Conservation (phyloP, 2,797 vertebrate species). For the Bradypus variegatus region DNA sequence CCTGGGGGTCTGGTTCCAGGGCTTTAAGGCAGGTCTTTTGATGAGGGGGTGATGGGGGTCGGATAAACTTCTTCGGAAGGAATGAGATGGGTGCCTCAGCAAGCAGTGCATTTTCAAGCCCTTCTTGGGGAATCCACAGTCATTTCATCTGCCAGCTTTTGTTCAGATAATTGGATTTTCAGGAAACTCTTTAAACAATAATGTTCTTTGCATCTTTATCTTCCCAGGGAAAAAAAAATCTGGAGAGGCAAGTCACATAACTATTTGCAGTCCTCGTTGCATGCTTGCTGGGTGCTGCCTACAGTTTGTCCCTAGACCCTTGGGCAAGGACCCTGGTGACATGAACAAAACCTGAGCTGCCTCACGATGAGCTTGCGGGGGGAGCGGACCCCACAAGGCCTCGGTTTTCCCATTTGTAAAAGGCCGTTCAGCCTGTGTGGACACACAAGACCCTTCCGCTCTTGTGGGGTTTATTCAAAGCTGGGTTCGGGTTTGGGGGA, state of each 20-base stretch:
- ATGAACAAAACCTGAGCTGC: background rate
- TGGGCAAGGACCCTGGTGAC: background rate
- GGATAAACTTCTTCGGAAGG: too few species aligned
- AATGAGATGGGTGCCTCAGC: background rate
- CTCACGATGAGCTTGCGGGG: background rate
- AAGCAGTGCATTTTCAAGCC: too few species aligned
- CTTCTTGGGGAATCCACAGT: background rate
- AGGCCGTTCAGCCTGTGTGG: too few species aligned
- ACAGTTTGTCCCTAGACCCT: background rate
- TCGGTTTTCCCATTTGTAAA: too few species aligned
- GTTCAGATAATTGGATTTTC: background rate
- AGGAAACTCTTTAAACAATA: background rate
- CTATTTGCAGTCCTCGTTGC: accelerated
- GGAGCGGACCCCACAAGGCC: background rate
- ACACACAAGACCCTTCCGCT: too few species aligned
- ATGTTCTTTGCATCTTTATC: background rate
- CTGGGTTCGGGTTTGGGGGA: too few species aligned
- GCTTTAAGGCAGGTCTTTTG: background rate
- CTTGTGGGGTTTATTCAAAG: too few species aligned
- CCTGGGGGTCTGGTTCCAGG: too few species aligned
- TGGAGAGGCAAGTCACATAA: background rate
- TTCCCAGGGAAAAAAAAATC: background rate
- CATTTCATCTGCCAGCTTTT: background rate
- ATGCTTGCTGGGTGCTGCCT: too few species aligned
- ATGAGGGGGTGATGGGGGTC: too few species aligned